These are phyloP conservation scores for Bos taurus DNA, from an alignment of 2,113 vertebrate genomes.

Conservation along the genomic window ARS-UCD2.0 NC_037343.1:3273501-3274000, in stretches of 20 bases:
- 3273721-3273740: conserved; percentile 72
- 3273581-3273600: not conserved
- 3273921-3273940: conserved; percentile 13
- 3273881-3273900: not conserved
- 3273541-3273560: not conserved
- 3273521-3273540: not conserved
- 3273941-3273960: not conserved
- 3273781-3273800: conserved; percentile 13
- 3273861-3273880: not conserved
- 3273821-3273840: not conserved
- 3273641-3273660: not conserved
- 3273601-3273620: not conserved
- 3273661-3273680: not conserved
- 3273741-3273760: conserved; percentile 92
- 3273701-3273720: not conserved
- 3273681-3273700: not conserved
- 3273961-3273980: not conserved
- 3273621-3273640: accelerated
- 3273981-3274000: not conserved
- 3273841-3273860: not conserved
- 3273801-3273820: not conserved
- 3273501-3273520: too few species aligned
- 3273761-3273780: conserved; percentile 93
- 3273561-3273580: not conserved
- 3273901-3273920: conserved; percentile 25